These are phyloP conservation scores for Zelostemma sp. DNA, from an alignment of 1,140 invertebrate species.

Conservation along the genomic window DNA sequence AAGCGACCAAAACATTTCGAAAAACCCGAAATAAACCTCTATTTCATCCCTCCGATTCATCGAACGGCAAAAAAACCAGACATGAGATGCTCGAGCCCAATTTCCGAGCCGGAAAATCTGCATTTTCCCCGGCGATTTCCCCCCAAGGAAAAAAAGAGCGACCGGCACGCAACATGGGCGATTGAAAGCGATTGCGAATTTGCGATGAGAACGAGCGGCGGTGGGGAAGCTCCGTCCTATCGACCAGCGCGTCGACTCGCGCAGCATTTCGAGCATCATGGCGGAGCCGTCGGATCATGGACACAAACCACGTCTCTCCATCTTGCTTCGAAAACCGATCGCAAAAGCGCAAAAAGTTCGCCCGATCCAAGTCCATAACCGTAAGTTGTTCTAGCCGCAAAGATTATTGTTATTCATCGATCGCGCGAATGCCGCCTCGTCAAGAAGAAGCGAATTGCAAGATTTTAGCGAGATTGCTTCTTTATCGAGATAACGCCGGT, in stretches of 20 bases:
- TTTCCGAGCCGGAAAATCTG: conserved; percentile 13
- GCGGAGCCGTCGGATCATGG: conserved; percentile 43
- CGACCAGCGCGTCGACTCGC: conserved; percentile 60
- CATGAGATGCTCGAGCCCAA: too few species aligned
- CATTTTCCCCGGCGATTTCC: too few species aligned
- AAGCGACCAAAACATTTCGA: too few species aligned
- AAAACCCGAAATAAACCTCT: too few species aligned
- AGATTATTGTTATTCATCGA: too few species aligned
- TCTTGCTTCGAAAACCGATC: conserved; percentile 1
- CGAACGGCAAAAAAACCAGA: too few species aligned
- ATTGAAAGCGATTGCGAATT: conserved; percentile 33
- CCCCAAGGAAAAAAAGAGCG: too few species aligned
- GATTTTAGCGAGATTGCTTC: conserved; percentile 33
- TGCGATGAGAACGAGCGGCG: conserved; percentile 15
- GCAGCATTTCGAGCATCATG: conserved; percentile 55
- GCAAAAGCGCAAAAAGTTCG: neutral
- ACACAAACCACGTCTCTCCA: conserved; percentile 21
- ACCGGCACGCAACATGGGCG: conserved; percentile 46
- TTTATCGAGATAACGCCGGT: conserved; percentile 33
- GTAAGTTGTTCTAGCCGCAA: neutral
- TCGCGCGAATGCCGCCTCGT: too few species aligned
- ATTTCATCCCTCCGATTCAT: too few species aligned
- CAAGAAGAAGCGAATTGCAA: neutral
- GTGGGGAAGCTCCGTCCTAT: conserved; percentile 56
- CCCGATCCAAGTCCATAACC: too few species aligned